Base-by-base conservation (phyloP, 2,113 vertebrate species). In the Podarcis muralis region DNA sequence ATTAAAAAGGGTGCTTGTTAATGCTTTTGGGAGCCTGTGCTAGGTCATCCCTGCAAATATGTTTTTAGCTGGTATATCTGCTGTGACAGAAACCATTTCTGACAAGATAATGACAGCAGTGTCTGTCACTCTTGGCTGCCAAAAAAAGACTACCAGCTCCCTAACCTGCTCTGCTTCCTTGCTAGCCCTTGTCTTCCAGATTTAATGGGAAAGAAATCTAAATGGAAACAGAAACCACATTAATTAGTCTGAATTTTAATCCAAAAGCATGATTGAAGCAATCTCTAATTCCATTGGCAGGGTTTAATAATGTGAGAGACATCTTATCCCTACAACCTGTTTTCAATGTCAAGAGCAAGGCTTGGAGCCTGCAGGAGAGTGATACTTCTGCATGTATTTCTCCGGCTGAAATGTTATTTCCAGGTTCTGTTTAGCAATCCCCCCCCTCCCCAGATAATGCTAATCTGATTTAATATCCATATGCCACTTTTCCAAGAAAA, bases 171-270 rank as follows among this genome's bases (percentile, higher is more conserved):
- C 48, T 69, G 15, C 59, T 62, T 15, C 69, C 76, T 88, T 59
- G 8, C 71, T 83, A 83, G 23, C 76, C 5, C 62, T 75, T 88
- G 62, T 35, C 66, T 59, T 3, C 59, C 53, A 74, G 40, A 16
- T 75, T 84, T 83, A 25, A 27, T 86, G 1, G 40, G 35, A 84
- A 35, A 0, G 25, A 1, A 4, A 89, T 65, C 72, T 30, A 32
- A 66, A 94, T 87, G 87, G 89, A 90, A 89, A 11, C 1, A 74
- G 87, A 88, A 81, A 9, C 4, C 83, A 86, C 79, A 87, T 78
- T 62, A 62, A 62, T 62, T n/a, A 88, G 53, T 2, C 3, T 35
- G 68, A 81, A 30, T 0, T 0, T 80, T 86, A 88, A 92, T 88
- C 62, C 5, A 4, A 72, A 93, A 48, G 0, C 16, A 40, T 48